These are phyloP conservation scores for Oreochromis grahami DNA, from an alignment of 2,797 vertebrate species.

Conservation along the genomic window DNA sequence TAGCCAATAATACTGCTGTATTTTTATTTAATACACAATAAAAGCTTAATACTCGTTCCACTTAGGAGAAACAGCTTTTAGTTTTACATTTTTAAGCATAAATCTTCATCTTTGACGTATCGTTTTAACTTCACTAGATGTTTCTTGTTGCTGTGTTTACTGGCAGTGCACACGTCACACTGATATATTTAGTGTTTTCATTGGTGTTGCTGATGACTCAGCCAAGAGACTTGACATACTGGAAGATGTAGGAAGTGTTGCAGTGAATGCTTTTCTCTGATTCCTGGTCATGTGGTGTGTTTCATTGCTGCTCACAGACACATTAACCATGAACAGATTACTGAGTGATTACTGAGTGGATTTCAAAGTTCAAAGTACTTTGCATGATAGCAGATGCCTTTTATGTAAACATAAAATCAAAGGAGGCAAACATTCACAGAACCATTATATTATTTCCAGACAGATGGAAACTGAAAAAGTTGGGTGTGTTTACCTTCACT, in stretches of 20 bases:
- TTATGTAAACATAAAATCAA: neutral
- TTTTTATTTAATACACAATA: neutral
- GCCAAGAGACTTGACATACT: neutral
- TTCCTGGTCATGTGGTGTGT: neutral
- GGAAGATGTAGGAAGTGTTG: neutral
- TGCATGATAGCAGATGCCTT: neutral
- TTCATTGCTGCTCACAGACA: neutral
- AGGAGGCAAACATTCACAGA: neutral
- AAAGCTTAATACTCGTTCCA: neutral
- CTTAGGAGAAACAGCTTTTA: neutral
- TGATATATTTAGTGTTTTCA: neutral
- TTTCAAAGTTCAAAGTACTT: neutral
- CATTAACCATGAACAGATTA: neutral
- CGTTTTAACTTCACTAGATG: neutral
- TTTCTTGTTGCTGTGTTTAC: neutral
- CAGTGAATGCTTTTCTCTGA: neutral
- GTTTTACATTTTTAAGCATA: neutral
- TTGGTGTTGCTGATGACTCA: neutral
- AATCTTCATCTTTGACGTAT: neutral
- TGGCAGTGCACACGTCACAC: neutral
- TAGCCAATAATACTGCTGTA: neutral
- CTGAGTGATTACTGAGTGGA: neutral
- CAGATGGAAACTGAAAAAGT: neutral
- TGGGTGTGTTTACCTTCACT: slow-evolving; percentile 67
- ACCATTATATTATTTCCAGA: neutral